Base-by-base conservation (phyloP, 2,888 invertebrate genomes). In the Nebria brevicollis region DNA sequence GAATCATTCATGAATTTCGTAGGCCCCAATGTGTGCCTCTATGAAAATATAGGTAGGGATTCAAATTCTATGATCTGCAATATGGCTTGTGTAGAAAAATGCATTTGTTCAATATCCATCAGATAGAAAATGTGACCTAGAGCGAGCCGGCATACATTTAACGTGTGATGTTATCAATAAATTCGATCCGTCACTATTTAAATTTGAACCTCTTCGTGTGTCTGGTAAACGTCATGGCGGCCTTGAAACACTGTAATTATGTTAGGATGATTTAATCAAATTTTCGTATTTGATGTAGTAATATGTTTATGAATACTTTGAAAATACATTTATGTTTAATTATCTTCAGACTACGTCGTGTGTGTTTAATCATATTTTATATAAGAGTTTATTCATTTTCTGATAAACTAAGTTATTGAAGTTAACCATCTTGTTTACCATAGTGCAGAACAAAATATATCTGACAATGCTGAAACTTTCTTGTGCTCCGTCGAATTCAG, bases 201-300 rank as follows among this genome's bases (percentile, higher is more conserved):
- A 79, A 75, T 74, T 66, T 68, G 66, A 74, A 74, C 74, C 75
- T 79, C 25, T 68, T 73, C 66, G 66, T 66, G 74, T 43, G 74
- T 79, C 68, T 79, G 79, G 66, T 20, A 68, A 41, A 79, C 75
- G 74, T 79, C 79, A 79, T 25, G 41, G 20, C 75, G 79, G 66
- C 79, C 79, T 79, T 79, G 79, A 66, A 66, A 26, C 70, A 15
- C 8, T 54, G 4, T 8, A 54, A 54, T 54, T 54, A 54, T 13
- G 8, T 54, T 6, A 54, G 13, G 13, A 54, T 54, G 54, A 54
- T 54, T 54, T 54, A 11, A 7, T 7, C 54, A 54, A 8, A 54
- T 54, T 3, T 54, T 54, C 4, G 4, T 3, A 54, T 13, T 54
- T 54, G 54, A 54, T 8, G 54, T 54, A 54, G 11, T 54, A 54